Evolutionary conservation across 2,888 invertebrate species (phyloP).

Genomic region (Tribolium freemani): DNA sequence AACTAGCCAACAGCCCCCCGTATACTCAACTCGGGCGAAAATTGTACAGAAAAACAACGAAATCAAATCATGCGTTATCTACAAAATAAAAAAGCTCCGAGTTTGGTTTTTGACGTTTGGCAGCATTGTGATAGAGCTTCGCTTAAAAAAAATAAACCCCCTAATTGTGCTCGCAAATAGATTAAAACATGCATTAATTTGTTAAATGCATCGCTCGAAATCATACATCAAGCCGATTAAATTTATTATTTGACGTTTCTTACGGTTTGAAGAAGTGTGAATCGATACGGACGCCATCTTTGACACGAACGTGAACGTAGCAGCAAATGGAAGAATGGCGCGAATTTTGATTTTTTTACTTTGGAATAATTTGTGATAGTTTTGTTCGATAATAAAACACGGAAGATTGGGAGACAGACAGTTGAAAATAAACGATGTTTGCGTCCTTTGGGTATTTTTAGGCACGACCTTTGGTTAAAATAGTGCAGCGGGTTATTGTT

Average conservation of each 20-base stretch:
- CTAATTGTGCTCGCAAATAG: constrained; percentile 19
- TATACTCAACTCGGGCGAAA: background rate
- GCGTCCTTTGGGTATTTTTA: constrained; percentile 3
- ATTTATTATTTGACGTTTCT: constrained; percentile 57
- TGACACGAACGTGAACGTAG: constrained; percentile 56
- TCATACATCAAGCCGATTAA: constrained; percentile 48
- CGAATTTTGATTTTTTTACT: background rate
- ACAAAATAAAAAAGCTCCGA: background rate
- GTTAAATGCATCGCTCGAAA: constrained; percentile 50
- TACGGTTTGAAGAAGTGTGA: constrained; percentile 64
- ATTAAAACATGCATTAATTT: constrained; percentile 52
- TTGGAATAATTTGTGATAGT: background rate
- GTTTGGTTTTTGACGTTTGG: constrained; percentile 3
- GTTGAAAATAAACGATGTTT: constrained; percentile 10
- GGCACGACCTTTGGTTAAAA: background rate
- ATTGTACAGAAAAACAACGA: background rate
- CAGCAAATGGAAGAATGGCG: constrained; percentile 26
- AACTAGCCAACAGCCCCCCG: background rate
- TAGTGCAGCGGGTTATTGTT: constrained; percentile 9
- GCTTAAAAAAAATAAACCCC: background rate
- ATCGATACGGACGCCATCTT: constrained; percentile 67
- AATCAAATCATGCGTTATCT: constrained; percentile 8
- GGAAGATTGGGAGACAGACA: background rate
- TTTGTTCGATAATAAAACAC: too few relatives aligned
- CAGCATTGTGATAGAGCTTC: background rate